Evolutionary conservation across 2,797 vertebrate species (phyloP), one percentile per base, ranked within the genome.

Genomic region (Anisognathus igniventris): DNA sequence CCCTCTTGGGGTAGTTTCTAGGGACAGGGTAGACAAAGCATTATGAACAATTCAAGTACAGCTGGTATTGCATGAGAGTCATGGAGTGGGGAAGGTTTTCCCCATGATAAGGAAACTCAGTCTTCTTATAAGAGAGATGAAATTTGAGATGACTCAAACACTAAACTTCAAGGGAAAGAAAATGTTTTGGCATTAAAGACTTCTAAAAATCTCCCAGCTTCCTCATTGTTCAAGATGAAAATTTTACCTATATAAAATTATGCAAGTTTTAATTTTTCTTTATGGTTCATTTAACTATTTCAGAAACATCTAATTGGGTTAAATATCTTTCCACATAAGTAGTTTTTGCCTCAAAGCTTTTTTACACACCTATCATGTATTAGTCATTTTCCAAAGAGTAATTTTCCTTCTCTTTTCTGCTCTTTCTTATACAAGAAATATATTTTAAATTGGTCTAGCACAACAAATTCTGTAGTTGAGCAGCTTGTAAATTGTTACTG

Each of bases 291-390:
- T 95, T 97, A 78, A 67, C 65, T 93, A 86, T 95, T 97, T 96
- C 27, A 95, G 91, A 97, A 78, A 18, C 9, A 31, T 94, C 80
- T 96, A 96, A 91, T 95, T 94, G 61, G 57, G 85, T 94, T 96
- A 97, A 98, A 97, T 94, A 96, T 57, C 77, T 96, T 98, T 94
- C 73, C 88, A 74, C 89, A 82, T 90, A 61, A 67, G 39, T 8
- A 56, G 14, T 0, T 86, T 97, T 97, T 97, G 66, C 90, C 92
- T 97, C 89, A 95, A 96, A 95, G 70, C 39, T 96, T 96, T 92
- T 97, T 96, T 89, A 96, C 81, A 94, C 64, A 93, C n/a, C 10
- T 35, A 44, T 39, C 12, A 35, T 94, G 90, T 93, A 97, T 97
- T 92, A 96, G 81, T 62, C 44, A 95, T 97, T 96, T 96, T 88